Percentiles rank a stretch among this genome's conserved stretches.
Conservation (phyloP, 2,797 vertebrate species). For the Rhodeus uyekii region DNA sequence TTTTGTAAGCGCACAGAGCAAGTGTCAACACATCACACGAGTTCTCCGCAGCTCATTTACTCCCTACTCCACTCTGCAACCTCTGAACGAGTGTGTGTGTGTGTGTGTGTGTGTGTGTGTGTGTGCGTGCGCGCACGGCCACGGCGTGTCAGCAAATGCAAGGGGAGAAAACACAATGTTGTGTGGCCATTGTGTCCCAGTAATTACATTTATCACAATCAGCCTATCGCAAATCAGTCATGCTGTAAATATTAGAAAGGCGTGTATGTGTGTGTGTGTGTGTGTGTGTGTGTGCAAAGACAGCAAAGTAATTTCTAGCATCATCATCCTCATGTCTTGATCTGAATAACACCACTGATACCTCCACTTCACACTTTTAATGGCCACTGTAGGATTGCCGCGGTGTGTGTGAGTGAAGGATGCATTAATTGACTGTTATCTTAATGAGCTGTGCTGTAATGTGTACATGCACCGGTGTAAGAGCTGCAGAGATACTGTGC, state of each 20-base stretch:
- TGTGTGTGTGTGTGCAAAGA: constrained; percentile 45
- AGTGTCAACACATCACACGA: constrained; percentile 96
- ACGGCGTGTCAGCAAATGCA: constrained; percentile 68
- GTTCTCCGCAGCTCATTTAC: constrained; percentile 92
- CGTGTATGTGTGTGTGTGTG: constrained; percentile 46
- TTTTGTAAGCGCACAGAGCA: constrained; percentile 84
- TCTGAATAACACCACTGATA: constrained; percentile 45
- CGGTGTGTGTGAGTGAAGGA: constrained; percentile 3
- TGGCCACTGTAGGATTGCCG: constrained; percentile 2
- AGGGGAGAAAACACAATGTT: constrained; percentile 74
- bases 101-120: constrained; percentile 51
- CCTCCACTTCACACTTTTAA: constrained; percentile 26
- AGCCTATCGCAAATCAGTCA: constrained; percentile 80
- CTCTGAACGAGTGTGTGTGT: constrained; percentile 60
- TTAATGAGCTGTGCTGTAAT: constrained; percentile 62
- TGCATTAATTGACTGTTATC: constrained; percentile 69
- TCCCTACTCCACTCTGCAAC: constrained; percentile 65
- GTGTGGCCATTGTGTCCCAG: constrained; percentile 78
- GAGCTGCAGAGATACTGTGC: constrained; percentile 50
- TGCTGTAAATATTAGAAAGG: constrained; percentile 73
- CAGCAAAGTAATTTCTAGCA: constrained; percentile 40
- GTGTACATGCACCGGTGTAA: constrained; percentile 55
- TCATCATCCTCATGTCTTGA: constrained; percentile 43
- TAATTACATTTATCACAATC: constrained; percentile 80
- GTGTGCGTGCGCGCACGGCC: constrained; percentile 64